Evolutionary conservation across 1,140 invertebrate genomes (phyloP).

Genomic region (Drosophila trapezifrons): DNA sequence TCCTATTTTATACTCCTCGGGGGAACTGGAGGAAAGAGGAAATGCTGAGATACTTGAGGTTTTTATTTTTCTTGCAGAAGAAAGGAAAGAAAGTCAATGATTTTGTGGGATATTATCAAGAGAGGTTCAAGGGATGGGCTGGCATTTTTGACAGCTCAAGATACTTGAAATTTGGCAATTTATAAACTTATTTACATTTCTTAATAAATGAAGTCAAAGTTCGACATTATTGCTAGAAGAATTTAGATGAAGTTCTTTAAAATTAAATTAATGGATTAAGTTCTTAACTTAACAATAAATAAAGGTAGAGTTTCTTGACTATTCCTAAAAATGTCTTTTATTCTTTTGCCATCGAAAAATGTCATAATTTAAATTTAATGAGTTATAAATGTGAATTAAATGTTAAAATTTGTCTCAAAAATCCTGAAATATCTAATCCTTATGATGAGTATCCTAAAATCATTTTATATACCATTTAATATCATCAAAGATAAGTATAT

Average conservation of each 20-base stretch:
- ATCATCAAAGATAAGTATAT: too few relatives aligned
- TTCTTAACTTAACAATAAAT: too few relatives aligned
- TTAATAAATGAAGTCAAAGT: background rate
- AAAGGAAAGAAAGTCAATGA: conserved; percentile 7
- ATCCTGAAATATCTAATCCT: too few relatives aligned
- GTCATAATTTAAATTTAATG: too few relatives aligned
- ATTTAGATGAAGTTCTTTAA: background rate
- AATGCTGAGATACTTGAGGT: conserved; percentile 31
- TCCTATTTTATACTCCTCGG: conserved; percentile 8
- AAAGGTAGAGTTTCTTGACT: too few relatives aligned
- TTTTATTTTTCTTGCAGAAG: background rate
- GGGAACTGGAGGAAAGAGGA: conserved; percentile 9
- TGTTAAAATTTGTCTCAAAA: too few relatives aligned
- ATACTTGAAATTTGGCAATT: background rate
- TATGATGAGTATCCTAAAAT: too few relatives aligned
- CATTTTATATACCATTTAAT: background rate
- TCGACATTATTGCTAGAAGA: background rate
- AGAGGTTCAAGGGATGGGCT: background rate
- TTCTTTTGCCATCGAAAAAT: too few relatives aligned
- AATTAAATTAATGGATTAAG: background rate
- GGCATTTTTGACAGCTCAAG: background rate
- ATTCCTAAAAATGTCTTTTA: too few relatives aligned
- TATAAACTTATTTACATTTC: background rate
- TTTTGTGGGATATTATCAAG: conserved; percentile 1
- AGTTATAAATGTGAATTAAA: too few relatives aligned